Conservation (phyloP, 2,797 vertebrate species). For the Clarias pachynema region DNA sequence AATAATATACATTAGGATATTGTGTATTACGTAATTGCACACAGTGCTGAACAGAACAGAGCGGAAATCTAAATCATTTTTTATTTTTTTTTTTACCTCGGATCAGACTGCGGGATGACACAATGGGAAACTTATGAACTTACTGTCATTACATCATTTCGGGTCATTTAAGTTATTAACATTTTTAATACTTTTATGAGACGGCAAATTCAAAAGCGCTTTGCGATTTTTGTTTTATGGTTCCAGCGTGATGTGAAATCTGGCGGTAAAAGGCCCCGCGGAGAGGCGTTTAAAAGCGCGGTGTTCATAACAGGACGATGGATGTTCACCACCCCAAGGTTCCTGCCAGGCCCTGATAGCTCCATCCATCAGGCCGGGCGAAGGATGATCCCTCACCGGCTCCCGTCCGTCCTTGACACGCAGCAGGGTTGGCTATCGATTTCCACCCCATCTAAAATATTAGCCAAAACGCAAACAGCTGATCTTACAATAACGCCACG, state of each 20-base stretch:
- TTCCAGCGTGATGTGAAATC: background rate
- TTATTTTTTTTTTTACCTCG: background rate
- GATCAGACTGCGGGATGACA: too few species aligned
- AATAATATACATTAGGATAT: background rate
- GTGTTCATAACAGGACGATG: slow-evolving; percentile 51
- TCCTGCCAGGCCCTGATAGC: slow-evolving; percentile 53
- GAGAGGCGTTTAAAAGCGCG: slow-evolving; percentile 26
- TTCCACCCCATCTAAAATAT: slow-evolving; percentile 55
- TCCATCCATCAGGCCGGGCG: slow-evolving; percentile 55
- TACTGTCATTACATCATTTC: background rate
- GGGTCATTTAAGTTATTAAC: background rate
- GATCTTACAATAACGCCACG: slow-evolving; percentile 46
- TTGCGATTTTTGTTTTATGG: background rate
- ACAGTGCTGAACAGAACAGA: too few species aligned
- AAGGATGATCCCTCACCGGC: slow-evolving; percentile 45
- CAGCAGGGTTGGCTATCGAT: slow-evolving; percentile 50
- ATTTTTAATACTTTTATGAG: background rate
- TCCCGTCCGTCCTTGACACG: slow-evolving; percentile 53
- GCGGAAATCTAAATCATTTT: too few species aligned
- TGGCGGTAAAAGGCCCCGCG: background rate
- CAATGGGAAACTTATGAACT: too few species aligned
- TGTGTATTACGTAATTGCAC: too few species aligned
- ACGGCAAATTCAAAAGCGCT: background rate
- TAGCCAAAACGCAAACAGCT: slow-evolving; percentile 44
- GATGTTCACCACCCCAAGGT: slow-evolving; percentile 51